Evolutionary conservation across 2,888 invertebrate species (phyloP).

Genomic region (Oscheius sp.): DNA sequence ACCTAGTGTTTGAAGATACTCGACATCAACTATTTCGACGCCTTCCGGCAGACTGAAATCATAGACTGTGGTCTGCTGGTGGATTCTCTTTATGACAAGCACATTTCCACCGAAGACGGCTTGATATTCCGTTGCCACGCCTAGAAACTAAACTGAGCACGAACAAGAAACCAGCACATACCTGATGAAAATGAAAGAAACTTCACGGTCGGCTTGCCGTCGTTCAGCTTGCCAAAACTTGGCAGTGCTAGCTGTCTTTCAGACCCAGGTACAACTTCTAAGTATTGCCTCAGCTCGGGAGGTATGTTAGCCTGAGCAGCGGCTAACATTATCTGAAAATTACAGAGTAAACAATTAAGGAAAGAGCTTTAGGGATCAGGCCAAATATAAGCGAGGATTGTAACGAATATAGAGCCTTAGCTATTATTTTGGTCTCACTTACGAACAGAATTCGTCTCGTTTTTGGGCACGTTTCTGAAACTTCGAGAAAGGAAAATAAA

Average conservation of each 20-base stretch:
- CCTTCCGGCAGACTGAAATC: not conserved
- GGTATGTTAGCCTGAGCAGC: conserved; percentile 11
- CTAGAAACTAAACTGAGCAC: no score
- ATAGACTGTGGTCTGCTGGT: not conserved
- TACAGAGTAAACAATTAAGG: no score
- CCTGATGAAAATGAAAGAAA: conserved; percentile 13
- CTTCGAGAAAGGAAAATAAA: no score
- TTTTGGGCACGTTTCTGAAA: no score
- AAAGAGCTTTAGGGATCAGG: no score
- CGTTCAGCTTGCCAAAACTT: not conserved
- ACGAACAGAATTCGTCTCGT: no score
- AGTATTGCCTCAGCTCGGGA: conserved; percentile 6
- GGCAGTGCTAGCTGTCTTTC: not conserved
- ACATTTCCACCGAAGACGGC: conserved; percentile 2
- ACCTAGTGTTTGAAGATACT: conserved; percentile 4
- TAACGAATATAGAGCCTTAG: no score
- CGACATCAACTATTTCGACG: not conserved
- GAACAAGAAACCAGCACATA: conserved; percentile 10
- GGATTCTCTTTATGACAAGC: not conserved
- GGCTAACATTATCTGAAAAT: conserved; percentile 2
- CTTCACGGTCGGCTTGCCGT: not conserved
- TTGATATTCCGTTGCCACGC: not conserved
- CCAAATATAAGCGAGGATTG: no score
- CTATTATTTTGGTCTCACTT: no score
- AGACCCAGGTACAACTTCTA: conserved; percentile 2